A percentile compares a stretch with the other conserved stretches of the same genome.
phyloP scores from a whole-genome alignment of 2,888 invertebrate species.

The Zygothrica quintamaculata region DNA sequence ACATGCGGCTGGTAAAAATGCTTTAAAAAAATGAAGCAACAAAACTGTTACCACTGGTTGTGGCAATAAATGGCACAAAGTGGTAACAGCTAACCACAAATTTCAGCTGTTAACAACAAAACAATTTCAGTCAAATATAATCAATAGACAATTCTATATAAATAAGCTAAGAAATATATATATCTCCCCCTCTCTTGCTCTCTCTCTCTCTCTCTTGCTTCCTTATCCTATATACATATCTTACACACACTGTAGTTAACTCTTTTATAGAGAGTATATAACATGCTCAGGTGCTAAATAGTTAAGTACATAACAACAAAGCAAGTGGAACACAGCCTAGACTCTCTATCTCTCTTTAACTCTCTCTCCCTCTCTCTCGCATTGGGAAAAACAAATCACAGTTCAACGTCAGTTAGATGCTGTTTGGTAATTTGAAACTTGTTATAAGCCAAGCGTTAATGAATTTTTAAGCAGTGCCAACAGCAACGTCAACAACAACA shows the following conservation, averaged over 20 bases:
- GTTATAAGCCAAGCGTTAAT: conserved; percentile 76
- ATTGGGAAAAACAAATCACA: conserved; percentile 9
- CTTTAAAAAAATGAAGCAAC: conserved; percentile 14
- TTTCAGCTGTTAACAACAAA: conserved; percentile 16
- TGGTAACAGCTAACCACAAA: conserved; percentile 11
- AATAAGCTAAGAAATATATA: conserved; percentile 26
- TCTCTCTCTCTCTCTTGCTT: background rate
- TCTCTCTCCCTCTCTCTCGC: too few species aligned
- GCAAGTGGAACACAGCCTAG: conserved; percentile 30
- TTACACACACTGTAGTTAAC: too few species aligned
- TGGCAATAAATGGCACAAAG: conserved; percentile 44
- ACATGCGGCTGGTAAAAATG: conserved; percentile 55
- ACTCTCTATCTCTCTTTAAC: too few species aligned
- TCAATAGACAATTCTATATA: conserved; percentile 58
- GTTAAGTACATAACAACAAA: conserved; percentile 58
- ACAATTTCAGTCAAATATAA: conserved; percentile 17
- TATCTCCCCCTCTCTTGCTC: background rate
- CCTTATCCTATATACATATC: too few species aligned
- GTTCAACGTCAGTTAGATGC: conserved; percentile 61
- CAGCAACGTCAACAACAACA: conserved; percentile 27
- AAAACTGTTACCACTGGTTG: conserved; percentile 42
- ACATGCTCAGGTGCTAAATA: conserved; percentile 63
- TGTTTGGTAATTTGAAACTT: conserved; percentile 76
- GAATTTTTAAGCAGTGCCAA: conserved; percentile 69
- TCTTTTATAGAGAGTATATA: too few species aligned